Conservation (phyloP, 2,797 vertebrate genomes). For the Vipera ursinii region DNA sequence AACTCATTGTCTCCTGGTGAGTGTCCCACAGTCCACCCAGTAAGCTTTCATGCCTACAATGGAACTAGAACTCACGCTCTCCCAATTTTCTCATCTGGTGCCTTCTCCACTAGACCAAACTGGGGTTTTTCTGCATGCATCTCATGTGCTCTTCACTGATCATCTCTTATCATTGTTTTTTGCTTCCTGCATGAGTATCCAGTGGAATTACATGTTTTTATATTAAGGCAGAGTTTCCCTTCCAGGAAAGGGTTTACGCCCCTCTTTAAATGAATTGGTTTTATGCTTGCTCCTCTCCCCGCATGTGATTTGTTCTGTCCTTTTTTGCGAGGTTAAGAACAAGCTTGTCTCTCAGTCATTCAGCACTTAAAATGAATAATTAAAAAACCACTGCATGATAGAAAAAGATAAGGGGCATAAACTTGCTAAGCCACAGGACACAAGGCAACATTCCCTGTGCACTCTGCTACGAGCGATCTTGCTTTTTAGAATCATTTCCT, state of each 20-base stretch:
- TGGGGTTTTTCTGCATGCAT: not conserved
- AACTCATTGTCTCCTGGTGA: too few relatives aligned
- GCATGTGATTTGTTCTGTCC: not conserved
- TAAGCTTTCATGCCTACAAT: too few relatives aligned
- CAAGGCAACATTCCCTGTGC: not conserved
- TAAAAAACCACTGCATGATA: slow-evolving; percentile 8
- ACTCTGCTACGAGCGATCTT: not conserved
- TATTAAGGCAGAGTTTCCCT: not conserved
- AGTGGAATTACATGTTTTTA: not conserved
- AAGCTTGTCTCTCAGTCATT: not conserved
- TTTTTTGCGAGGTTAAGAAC: not conserved
- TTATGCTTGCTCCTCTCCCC: not conserved
- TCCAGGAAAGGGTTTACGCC: not conserved
- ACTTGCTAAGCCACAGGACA: not conserved
- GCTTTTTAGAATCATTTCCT: not conserved
- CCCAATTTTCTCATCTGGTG: too few relatives aligned
- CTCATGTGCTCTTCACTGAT: not conserved
- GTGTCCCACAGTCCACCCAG: too few relatives aligned
- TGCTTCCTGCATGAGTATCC: not conserved
- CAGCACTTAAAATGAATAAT: slow-evolving; percentile 32
- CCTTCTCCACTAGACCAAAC: too few relatives aligned
- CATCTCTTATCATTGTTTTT: not conserved
- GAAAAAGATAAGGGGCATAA: slow-evolving; percentile 8
- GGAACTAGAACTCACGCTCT: too few relatives aligned
- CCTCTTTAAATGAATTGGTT: not conserved